Evolutionary conservation across 2,888 invertebrate genomes (phyloP).

Genomic region (Eledona agricola): DNA sequence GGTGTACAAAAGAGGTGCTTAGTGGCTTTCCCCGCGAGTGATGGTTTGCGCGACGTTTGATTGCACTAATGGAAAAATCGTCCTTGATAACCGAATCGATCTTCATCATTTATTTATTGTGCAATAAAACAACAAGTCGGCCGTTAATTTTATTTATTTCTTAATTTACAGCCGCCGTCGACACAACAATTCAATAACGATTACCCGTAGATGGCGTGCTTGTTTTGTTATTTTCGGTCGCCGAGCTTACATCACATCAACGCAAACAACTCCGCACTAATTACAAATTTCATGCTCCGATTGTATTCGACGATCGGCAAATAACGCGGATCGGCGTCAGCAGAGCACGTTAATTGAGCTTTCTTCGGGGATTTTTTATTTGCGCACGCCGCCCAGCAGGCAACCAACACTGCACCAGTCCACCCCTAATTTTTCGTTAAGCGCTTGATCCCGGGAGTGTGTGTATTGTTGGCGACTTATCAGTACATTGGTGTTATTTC

Average conservation of each 20-base stretch:
- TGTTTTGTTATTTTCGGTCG: slow-evolving; percentile 28
- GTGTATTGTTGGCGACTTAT: slow-evolving; percentile 29
- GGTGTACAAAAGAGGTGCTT: too few species aligned
- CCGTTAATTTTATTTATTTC: slow-evolving; percentile 28
- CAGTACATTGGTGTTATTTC: slow-evolving; percentile 28
- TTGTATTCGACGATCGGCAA: slow-evolving; percentile 30
- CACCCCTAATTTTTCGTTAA: too few species aligned
- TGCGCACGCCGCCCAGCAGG: too few species aligned
- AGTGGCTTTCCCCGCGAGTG: too few species aligned
- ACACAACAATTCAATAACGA: slow-evolving; percentile 8
- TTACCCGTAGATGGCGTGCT: slow-evolving; percentile 20
- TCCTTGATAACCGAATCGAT: too few species aligned
- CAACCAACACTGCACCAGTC: too few species aligned
- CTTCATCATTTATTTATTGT: slow-evolving; percentile 26
- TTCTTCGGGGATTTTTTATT: background rate
- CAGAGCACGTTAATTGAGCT: slow-evolving; percentile 15
- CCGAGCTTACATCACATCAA: slow-evolving; percentile 24
- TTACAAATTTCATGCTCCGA: slow-evolving; percentile 36
- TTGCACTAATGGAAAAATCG: too few species aligned
- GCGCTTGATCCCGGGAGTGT: slow-evolving; percentile 2
- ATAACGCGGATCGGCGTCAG: slow-evolving; percentile 33
- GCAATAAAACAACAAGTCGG: slow-evolving; percentile 23
- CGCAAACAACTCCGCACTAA: slow-evolving; percentile 31
- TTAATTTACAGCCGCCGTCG: slow-evolving; percentile 20
- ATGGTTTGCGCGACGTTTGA: too few species aligned